Percentiles rank a stretch among this genome's conserved stretches.
Evolutionary conservation across 2,888 invertebrate species (phyloP).

Genomic region (Caenorhabditis panamensis): DNA sequence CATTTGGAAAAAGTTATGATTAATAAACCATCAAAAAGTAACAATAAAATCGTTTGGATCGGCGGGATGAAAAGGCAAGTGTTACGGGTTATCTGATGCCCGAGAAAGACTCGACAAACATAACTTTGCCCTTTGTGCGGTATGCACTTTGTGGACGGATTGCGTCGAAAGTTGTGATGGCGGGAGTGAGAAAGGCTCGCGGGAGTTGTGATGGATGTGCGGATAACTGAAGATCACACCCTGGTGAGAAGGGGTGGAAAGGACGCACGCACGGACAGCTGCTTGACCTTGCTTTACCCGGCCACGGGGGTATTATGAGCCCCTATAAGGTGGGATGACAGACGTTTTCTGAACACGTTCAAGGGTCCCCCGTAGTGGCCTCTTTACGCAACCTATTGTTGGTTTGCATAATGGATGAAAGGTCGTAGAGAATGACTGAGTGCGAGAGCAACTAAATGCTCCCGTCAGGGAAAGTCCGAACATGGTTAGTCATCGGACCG

Average conservation of each 20-base stretch:
- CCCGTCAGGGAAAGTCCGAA: slow-evolving; percentile 37
- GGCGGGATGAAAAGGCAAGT: slow-evolving; percentile 12
- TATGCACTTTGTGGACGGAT: slow-evolving; percentile 32
- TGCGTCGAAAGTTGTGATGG: slow-evolving; percentile 11
- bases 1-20: neutral
- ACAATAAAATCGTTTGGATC: neutral
- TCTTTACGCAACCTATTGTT: slow-evolving; percentile 53
- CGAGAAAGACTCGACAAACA: slow-evolving; percentile 40
- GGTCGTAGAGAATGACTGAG: slow-evolving; percentile 50
- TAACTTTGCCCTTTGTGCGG: slow-evolving; percentile 36
- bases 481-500: slow-evolving; percentile 25
- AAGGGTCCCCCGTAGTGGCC: slow-evolving; percentile 30
- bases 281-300: slow-evolving; percentile 55
- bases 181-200: neutral
- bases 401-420: slow-evolving; percentile 55
- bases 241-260: slow-evolving; percentile 40
- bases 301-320: slow-evolving; percentile 43
- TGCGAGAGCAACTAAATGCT: slow-evolving; percentile 2
- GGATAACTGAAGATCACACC: slow-evolving; percentile 16
- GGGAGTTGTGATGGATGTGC: neutral
- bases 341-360: slow-evolving; percentile 34
- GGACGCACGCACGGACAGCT: slow-evolving; percentile 32
- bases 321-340: slow-evolving; percentile 15
- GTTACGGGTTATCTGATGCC: slow-evolving; percentile 46
- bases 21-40: neutral